Percentiles rank a stretch among this genome's conserved stretches.
phyloP scores from a whole-genome alignment of 37 sponge, comb jelly and placozoan species.

The Chondrosia reniformis region DNA sequence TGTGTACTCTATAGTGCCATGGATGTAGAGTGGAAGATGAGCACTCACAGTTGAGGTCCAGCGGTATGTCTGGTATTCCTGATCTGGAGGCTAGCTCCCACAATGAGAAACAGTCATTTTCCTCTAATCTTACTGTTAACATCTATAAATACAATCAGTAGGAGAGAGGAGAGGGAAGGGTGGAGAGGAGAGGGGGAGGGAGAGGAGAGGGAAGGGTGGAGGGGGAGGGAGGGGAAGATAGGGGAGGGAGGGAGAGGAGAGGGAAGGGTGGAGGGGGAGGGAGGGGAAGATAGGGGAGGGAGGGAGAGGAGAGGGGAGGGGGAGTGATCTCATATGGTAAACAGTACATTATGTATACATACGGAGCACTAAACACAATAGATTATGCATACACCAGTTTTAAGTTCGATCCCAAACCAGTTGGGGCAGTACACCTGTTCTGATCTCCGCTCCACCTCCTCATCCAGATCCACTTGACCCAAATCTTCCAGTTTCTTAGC shows the following conservation, averaged over 20 bases:
- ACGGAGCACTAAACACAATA: neutral
- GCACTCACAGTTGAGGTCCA: slow-evolving; percentile 56
- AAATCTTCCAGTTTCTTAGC: slow-evolving; percentile 58
- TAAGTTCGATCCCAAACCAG: slow-evolving; percentile 93
- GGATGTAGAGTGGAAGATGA: no score
- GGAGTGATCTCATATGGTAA: neutral
- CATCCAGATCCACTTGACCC: slow-evolving; percentile 83
- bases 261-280: neutral
- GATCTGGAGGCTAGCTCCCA: slow-evolving; percentile 58
- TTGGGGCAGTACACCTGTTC: slow-evolving; percentile 80
- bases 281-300: neutral
- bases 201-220: neutral
- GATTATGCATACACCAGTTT: slow-evolving; percentile 87
- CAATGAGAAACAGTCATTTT: slow-evolving; percentile 64
- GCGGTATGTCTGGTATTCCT: neutral
- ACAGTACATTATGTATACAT: neutral
- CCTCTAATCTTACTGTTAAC: slow-evolving; percentile 65
- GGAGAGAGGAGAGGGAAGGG: neutral
- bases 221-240: neutral
- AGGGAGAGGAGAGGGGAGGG: neutral
- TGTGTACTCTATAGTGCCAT: neutral
- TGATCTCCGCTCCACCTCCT: slow-evolving; percentile 62
- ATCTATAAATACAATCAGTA: slow-evolving; percentile 26
- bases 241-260: neutral
- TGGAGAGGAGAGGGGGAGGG: neutral